Evolutionary conservation across 2,797 vertebrate genomes (phyloP).

Genomic region (Mormyrus hasselquistii): DNA sequence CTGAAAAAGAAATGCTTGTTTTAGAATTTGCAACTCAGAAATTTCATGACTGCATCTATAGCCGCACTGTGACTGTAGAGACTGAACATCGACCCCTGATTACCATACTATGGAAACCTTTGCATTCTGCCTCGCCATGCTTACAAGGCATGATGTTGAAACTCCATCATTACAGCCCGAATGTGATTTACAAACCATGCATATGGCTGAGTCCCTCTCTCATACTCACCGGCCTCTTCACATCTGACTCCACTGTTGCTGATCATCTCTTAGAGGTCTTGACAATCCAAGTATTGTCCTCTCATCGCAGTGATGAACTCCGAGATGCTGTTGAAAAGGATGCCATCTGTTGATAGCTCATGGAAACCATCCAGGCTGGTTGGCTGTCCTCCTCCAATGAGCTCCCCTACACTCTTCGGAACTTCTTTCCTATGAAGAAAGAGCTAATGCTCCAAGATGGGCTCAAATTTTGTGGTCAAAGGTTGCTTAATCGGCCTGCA

Average conservation of each 20-base stretch:
- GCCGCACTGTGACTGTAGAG: neutral
- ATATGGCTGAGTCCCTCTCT: neutral
- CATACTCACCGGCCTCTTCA: neutral
- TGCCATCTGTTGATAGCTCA: neutral
- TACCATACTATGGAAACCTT: neutral
- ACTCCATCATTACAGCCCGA: neutral
- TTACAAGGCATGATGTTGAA: neutral
- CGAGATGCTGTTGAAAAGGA: neutral
- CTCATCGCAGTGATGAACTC: neutral
- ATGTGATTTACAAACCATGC: neutral
- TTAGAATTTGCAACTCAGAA: neutral
- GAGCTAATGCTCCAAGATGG: neutral
- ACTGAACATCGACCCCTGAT: neutral
- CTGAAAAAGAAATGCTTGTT: neutral
- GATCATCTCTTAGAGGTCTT: neutral
- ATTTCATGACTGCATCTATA: neutral
- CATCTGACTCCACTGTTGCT: neutral
- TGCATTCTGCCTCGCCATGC: neutral
- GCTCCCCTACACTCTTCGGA: neutral
- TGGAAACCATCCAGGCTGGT: neutral
- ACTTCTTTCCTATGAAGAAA: neutral
- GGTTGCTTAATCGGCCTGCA: neutral
- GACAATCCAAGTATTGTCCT: neutral
- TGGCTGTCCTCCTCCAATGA: neutral
- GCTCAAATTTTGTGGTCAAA: neutral